Evolutionary conservation across 2,113 vertebrate genomes (phyloP), one percentile per base, ranked within the genome.

Genomic region (Rhinogobius similis): DNA sequence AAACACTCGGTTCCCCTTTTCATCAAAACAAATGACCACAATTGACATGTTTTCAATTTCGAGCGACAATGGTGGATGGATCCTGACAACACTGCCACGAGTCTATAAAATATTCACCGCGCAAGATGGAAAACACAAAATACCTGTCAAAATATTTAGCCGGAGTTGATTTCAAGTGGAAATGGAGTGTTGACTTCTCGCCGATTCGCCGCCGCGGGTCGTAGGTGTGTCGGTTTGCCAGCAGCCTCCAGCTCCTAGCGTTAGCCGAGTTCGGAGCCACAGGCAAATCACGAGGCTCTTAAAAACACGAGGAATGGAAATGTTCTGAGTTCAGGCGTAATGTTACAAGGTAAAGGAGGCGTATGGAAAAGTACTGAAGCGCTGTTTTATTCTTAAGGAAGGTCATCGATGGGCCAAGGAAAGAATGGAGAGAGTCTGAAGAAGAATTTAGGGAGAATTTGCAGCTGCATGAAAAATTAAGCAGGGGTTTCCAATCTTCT

Each of bases 111-210:
- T n/a, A 61, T 21, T 38, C 27, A 61, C 18, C 5, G 12, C 11
- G 4, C 26, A 24, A 26, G 55, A 61, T 14, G 20, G 58, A n/a
- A 38, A 38, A n/a, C 58, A 61, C 29, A 61, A 38, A 29, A 61
- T 10, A 10, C 29, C 58, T 61, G 58, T 61, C 58, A 61, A 36
- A 36, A 61, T 20, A 61, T 61, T 61, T 36, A 38, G 18, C 58
- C 9, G 18, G 29, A 61, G 58, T 21, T 14, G 29, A 36, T 61
- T 61, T 21, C 58, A 38, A 36, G 29, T 61, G 29, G 18, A 61
- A 29, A 20, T 18, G 29, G 9, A 10, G 58, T 36, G 58, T 20
- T 36, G 29, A 36, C 20, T 61, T 27, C 27, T 32, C 10, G 56
- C 56, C 32, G 32, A 32, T 32, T 59, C 27, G 20, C 10, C 4